Conservation (phyloP, 2,797 vertebrate genomes). For the Alosa sapidissima region DNA sequence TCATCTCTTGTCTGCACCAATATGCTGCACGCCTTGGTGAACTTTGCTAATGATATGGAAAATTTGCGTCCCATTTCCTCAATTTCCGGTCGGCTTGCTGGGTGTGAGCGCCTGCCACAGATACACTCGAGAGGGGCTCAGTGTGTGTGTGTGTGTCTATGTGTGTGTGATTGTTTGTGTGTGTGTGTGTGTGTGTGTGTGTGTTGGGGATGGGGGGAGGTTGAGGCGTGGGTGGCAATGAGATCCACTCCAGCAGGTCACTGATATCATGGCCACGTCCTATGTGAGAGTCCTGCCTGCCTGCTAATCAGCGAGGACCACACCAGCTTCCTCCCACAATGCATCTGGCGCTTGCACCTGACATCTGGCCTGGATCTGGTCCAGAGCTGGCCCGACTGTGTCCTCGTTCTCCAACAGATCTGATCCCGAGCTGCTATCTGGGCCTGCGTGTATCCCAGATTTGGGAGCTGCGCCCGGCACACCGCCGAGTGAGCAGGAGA, state of each 20-base stretch:
- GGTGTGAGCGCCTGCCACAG: neutral
- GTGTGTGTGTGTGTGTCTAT: neutral
- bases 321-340: too few relatives aligned
- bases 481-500: neutral
- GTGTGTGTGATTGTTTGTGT: neutral
- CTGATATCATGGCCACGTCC: neutral
- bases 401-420: neutral
- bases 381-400: neutral
- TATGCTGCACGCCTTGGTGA: neutral
- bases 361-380: neutral
- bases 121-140: neutral
- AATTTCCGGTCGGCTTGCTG: neutral
- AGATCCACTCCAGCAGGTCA: neutral
- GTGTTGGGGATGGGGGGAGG: neutral
- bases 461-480: neutral
- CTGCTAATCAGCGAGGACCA: neutral
- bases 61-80: neutral
- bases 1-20: neutral
- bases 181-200: neutral
- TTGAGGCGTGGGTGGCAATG: neutral
- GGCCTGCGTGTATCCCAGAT: slow-evolving; percentile 5
- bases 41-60: slow-evolving; percentile 10
- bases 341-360: neutral
- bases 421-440: neutral
- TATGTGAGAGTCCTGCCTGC: neutral